Evolutionary conservation across 2,888 invertebrate species (phyloP).

Genomic region (Melanophora roralis): DNA sequence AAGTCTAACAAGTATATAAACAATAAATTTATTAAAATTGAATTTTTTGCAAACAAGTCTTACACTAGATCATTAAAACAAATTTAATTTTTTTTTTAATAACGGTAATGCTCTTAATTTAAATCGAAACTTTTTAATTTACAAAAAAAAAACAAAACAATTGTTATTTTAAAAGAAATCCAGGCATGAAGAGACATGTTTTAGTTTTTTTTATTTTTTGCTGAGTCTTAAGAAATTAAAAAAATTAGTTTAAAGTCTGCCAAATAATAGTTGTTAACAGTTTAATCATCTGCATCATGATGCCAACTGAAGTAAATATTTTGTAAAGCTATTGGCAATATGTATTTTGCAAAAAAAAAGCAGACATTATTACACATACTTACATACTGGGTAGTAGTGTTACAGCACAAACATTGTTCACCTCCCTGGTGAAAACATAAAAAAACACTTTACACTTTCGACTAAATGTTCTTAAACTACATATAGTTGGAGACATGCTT

Average conservation of each 20-base stretch:
- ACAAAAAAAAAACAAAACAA: not conserved
- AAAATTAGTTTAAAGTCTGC: constrained; percentile 40
- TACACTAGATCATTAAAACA: not conserved
- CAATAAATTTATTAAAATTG: constrained; percentile 43
- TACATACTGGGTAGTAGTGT: not conserved
- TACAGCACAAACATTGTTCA: constrained; percentile 9
- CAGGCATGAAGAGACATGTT: constrained; percentile 16
- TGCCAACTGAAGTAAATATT: not conserved
- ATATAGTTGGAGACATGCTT: constrained; percentile 8
- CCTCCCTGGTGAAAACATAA: constrained; percentile 55
- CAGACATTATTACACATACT: not conserved
- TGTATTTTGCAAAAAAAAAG: not conserved
- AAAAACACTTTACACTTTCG: constrained; percentile 56
- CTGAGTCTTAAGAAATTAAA: not conserved
- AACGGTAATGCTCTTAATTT: not conserved
- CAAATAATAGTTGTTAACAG: constrained; percentile 28
- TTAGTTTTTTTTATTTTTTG: not conserved
- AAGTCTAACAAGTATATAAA: constrained; percentile 30
- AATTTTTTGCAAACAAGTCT: constrained; percentile 17
- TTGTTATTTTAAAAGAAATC: not conserved
- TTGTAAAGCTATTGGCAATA: constrained; percentile 8
- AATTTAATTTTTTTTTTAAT: not conserved
- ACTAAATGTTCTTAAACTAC: constrained; percentile 30
- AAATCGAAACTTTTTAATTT: constrained; percentile 26
- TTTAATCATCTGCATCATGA: not conserved